Conservation (phyloP, 2,888 invertebrate species). For the Apodemia zela region DNA sequence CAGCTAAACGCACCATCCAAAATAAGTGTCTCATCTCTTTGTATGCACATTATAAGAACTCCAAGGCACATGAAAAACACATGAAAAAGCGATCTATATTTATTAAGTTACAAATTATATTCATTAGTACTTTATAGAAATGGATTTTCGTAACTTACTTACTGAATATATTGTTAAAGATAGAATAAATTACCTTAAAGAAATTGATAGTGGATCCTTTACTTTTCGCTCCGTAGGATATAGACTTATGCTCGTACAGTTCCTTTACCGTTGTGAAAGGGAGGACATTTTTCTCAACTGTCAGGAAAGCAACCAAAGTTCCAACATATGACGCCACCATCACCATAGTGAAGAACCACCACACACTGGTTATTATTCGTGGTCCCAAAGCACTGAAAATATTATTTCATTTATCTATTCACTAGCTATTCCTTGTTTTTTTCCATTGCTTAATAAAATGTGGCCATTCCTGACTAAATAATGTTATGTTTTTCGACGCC, state of each 20-base stretch:
- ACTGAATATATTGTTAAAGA: neutral
- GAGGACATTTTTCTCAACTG: constrained; percentile 85
- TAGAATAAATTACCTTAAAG: constrained; percentile 83
- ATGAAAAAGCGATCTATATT: no score
- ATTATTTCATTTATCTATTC: neutral
- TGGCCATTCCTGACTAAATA: no score
- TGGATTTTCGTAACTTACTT: no score
- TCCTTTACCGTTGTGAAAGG: constrained; percentile 90
- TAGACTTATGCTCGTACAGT: constrained; percentile 87
- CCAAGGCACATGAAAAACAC: no score
- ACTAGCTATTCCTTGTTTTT: no score
- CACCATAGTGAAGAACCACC: constrained; percentile 95
- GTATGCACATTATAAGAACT: no score
- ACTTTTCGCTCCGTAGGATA: constrained; percentile 90
- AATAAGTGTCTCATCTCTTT: no score
- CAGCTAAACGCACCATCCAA: no score
- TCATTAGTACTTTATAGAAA: no score
- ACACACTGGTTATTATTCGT: constrained; percentile 90
- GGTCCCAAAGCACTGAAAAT: constrained; percentile 89
- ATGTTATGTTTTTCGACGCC: no score
- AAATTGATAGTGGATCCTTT: constrained; percentile 92
- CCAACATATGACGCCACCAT: constrained; percentile 94
- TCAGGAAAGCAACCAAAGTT: constrained; percentile 93
- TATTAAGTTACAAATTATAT: no score
- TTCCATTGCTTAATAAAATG: no score